Conservation (phyloP, 1,140 invertebrate species). For the Cephus cinctus region DNA sequence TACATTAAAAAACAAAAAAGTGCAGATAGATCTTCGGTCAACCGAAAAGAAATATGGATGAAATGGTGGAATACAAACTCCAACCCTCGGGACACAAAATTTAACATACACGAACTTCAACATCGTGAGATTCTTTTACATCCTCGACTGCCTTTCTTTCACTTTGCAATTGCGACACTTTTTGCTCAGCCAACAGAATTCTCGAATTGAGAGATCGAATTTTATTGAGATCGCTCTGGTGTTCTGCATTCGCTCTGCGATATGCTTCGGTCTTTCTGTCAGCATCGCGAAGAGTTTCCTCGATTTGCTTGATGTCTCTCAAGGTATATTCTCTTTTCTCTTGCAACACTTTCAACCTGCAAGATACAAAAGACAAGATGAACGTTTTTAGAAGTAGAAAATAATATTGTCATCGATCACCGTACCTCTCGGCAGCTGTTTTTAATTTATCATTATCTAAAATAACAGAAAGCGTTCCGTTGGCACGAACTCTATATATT, state of each 20-base stretch:
- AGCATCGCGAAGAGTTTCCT: slow-evolving; percentile 34
- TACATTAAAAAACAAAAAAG: too few species aligned
- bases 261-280: slow-evolving; percentile 39
- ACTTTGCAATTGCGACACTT: slow-evolving; percentile 24
- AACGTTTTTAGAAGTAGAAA: slow-evolving; percentile 1
- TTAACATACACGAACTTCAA: slow-evolving; percentile 35
- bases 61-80: too few species aligned
- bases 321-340: slow-evolving; percentile 21
- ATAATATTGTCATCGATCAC: slow-evolving; percentile 11
- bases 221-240: slow-evolving; percentile 25
- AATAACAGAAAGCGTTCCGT: slow-evolving; percentile 34
- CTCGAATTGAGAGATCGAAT: slow-evolving; percentile 35
- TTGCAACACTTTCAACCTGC: slow-evolving; percentile 37
- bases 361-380: slow-evolving; percentile 12
- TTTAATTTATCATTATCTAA: slow-evolving; percentile 37
- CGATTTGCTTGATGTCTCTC: slow-evolving; percentile 32
- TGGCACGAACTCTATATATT: slow-evolving; percentile 26
- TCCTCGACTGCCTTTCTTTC: slow-evolving; percentile 36
- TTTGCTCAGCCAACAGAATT: slow-evolving; percentile 33
- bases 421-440: slow-evolving; percentile 35
- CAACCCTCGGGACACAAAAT: too few species aligned
- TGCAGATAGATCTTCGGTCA: too few species aligned
- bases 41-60: too few species aligned
- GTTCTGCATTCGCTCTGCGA: slow-evolving; percentile 32
- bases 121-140: slow-evolving; percentile 29